A percentile compares a stretch with the other conserved stretches of the same genome.
These are phyloP conservation scores for Takifugu ocellatus DNA, from an alignment of 2,797 vertebrate species.

Conservation along the genomic window DNA sequence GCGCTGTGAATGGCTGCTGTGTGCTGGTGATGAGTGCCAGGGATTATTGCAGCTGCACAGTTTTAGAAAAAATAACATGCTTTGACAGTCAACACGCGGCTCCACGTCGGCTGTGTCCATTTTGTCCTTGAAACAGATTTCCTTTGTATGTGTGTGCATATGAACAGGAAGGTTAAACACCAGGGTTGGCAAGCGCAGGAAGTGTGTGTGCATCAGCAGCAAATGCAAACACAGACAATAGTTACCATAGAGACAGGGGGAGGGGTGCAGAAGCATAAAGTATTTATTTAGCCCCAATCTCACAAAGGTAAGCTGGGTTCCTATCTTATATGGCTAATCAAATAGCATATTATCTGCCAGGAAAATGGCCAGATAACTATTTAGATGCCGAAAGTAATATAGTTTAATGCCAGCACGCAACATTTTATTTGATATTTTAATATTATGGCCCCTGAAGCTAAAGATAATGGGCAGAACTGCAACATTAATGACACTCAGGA, in stretches of 20 bases:
- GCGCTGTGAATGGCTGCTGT: constrained; percentile 1
- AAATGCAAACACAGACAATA: constrained; percentile 28
- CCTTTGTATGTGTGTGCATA: constrained; percentile 8
- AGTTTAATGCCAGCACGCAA: no score
- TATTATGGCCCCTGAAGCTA: no score
- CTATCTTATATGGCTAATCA: no score
- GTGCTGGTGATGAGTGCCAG: neutral
- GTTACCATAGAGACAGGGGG: constrained; percentile 56
- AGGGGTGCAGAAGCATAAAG: neutral
- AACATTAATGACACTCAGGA: no score
- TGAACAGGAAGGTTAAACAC: constrained; percentile 21
- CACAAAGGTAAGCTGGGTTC: no score
- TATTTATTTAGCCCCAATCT: no score
- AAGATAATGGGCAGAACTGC: no score
- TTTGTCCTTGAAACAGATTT: constrained; percentile 31
- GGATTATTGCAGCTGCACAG: neutral
- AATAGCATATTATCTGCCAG: no score
- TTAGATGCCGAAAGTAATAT: no score
- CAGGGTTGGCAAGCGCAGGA: constrained; percentile 25
- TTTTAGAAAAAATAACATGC: neutral
- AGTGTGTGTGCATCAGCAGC: constrained; percentile 24
- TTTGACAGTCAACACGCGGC: neutral
- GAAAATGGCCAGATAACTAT: no score
- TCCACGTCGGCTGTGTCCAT: neutral
- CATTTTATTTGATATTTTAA: no score